These are phyloP conservation scores for Volucella zonaria DNA, from an alignment of 2,888 invertebrate species.

Conservation along the genomic window DNA sequence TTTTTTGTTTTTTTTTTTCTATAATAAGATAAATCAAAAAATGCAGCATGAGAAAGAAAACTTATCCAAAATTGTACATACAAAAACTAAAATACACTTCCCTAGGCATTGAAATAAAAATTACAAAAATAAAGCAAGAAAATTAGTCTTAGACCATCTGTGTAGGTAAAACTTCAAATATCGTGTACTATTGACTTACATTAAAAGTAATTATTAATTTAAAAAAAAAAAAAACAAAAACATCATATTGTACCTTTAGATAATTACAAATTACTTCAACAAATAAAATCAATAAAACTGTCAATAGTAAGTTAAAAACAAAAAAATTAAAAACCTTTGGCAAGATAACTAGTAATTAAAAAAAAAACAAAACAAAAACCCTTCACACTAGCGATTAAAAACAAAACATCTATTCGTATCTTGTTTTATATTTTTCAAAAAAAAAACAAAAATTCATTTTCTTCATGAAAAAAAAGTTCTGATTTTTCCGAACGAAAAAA, in stretches of 20 bases:
- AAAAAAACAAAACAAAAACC: conserved; percentile 42
- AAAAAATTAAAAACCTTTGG: conserved; percentile 54
- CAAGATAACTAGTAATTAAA: conserved; percentile 60
- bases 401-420: not conserved
- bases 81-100: conserved; percentile 58
- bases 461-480: conserved; percentile 52
- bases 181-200: conserved; percentile 72
- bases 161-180: conserved; percentile 72
- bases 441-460: conserved; percentile 14
- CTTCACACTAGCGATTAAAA: conserved; percentile 64
- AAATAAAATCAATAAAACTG: conserved; percentile 64
- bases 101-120: conserved; percentile 67
- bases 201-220: conserved; percentile 70
- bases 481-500: conserved; percentile 60
- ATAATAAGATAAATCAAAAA: conserved; percentile 54
- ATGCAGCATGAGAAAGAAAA: conserved; percentile 16
- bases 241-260: conserved; percentile 71
- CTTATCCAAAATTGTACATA: conserved; percentile 64
- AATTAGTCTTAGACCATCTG: conserved; percentile 72
- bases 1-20: conserved; percentile 11
- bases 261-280: conserved; percentile 71
- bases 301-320: conserved; percentile 55
- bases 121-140: conserved; percentile 17
- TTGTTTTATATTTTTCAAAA: conserved; percentile 32
- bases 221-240: conserved; percentile 59